Conservation (phyloP, 2,797 vertebrate species). For the Pangasius macronema region DNA sequence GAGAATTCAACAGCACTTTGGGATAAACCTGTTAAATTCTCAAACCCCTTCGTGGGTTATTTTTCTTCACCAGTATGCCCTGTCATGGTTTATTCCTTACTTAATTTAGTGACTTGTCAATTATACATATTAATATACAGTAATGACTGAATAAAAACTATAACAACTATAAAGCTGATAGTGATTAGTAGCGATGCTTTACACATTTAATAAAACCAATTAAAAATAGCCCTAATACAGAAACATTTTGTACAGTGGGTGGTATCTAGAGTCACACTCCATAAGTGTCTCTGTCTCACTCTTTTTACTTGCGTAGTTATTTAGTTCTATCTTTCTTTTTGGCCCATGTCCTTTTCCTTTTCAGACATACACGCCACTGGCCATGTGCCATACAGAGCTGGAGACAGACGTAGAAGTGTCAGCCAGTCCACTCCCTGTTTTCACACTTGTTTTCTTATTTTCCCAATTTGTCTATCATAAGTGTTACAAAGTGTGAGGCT, state of each 20-base stretch:
- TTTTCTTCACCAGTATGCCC: background rate
- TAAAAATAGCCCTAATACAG: background rate
- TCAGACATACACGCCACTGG: slow-evolving; percentile 65
- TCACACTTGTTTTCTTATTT: slow-evolving; percentile 47
- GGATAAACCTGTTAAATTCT: background rate
- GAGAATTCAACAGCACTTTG: background rate
- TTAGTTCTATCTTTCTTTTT: slow-evolving; percentile 56
- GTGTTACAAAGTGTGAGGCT: slow-evolving; percentile 49
- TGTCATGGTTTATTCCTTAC: background rate
- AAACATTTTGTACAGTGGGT: background rate
- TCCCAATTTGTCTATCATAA: slow-evolving; percentile 51
- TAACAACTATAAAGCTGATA: background rate
- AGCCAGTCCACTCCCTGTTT: slow-evolving; percentile 40
- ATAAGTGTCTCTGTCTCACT: slow-evolving; percentile 42
- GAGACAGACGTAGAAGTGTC: slow-evolving; percentile 36
- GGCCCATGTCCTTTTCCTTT: slow-evolving; percentile 62
- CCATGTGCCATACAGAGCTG: slow-evolving; percentile 60
- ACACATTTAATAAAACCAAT: background rate
- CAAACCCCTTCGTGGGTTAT: background rate
- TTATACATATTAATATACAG: background rate
- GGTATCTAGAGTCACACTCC: background rate
- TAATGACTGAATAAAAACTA: background rate
- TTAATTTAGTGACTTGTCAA: background rate
- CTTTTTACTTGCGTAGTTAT: slow-evolving; percentile 41
- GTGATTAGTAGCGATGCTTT: background rate